Evolutionary conservation across 1,140 invertebrate species (phyloP).

Genomic region (Ptiloglossa arizonensis): DNA sequence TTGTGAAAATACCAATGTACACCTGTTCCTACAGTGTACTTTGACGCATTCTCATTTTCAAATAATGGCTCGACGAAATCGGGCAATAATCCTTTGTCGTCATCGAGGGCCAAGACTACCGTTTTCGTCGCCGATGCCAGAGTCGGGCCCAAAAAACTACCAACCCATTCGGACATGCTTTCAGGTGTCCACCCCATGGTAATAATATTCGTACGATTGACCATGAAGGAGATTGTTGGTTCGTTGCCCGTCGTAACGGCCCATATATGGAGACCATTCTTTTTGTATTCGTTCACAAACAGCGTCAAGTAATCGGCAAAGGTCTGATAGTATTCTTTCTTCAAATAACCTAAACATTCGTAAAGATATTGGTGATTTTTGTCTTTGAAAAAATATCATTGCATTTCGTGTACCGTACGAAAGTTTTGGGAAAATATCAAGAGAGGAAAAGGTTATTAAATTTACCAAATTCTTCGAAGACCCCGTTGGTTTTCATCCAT

Average conservation of each 20-base stretch:
- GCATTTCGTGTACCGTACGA: too few species aligned
- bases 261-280: constrained; percentile 84
- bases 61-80: constrained; percentile 76
- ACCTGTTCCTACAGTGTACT: constrained; percentile 84
- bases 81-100: constrained; percentile 86
- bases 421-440: too few species aligned
- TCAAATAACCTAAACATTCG: constrained; percentile 81
- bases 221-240: constrained; percentile 83
- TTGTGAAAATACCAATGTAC: constrained; percentile 87
- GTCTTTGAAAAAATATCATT: too few species aligned
- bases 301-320: constrained; percentile 92
- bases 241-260: constrained; percentile 87
- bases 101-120: constrained; percentile 87
- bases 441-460: too few species aligned
- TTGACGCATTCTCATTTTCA: not conserved
- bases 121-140: constrained; percentile 83
- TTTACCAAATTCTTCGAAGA: too few species aligned
- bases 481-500: constrained; percentile 98
- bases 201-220: constrained; percentile 84
- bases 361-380: not conserved
- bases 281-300: constrained; percentile 84
- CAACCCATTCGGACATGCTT: constrained; percentile 84
- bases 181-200: constrained; percentile 87
- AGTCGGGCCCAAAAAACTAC: constrained; percentile 86
- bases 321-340: constrained; percentile 87